Evolutionary conservation across 2,113 vertebrate species (phyloP), one percentile per base, ranked within the genome.

Genomic region (Solea solea): DNA sequence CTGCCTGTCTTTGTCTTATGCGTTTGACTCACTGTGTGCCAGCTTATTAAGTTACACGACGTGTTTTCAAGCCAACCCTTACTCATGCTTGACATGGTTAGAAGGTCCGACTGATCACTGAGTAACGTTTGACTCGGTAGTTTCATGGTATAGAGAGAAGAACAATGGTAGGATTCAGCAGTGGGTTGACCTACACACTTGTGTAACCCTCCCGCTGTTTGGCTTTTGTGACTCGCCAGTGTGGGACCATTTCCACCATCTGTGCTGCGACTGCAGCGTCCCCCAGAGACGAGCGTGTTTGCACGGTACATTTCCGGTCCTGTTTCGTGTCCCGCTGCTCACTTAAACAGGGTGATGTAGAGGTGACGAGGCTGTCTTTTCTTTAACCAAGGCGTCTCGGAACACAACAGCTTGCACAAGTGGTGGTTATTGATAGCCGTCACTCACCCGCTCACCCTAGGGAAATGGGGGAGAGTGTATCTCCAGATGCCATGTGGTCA

Each of bases 201-300:
- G 78, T 68, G 81, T 64, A 76, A 76, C 53, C 46, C 61, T 45
- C 87, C 88, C 66, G 80, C 80, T 66, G 82, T 44, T 84, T 0
- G 12, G 14, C 51, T 25, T 44, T 83, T 73, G 72, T 78, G 75
- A 48, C 76, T 59, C 65, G 49, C 54, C 76, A 39, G 65, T 39
- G 79, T 56, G 49, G 28, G 59, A 7, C 45, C 9, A 57, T 68
- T 76, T 55, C 68, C 65, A 48, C 87, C 87, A 89, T 86, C 87
- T 89, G 85, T 85, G 68, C 56, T 58, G 68, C 59, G 34, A n/a
- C 15, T 4, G 13, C 50, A 40, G 10, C 6, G 1, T 62, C 42
- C 69, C 61, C 81, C 1, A 2, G 83, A 84, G 76, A 73, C 42
- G 0, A 2, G 40, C 21, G 44, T 64, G 60, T 52, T 63, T 66